phyloP scores from a whole-genome alignment of 2,888 invertebrate species.

The Cactoblastis cactorum region DNA sequence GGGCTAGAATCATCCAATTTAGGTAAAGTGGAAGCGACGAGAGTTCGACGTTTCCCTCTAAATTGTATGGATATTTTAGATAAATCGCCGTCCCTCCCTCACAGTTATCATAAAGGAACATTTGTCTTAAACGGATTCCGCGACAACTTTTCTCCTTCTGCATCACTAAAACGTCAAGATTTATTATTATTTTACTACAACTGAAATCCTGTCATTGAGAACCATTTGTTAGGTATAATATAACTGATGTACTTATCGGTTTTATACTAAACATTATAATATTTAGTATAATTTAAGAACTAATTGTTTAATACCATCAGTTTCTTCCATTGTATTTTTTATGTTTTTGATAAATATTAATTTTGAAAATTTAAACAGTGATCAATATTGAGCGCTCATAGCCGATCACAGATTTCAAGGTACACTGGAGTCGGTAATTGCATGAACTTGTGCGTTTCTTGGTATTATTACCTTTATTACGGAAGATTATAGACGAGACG shows the following conservation, averaged over 20 bases:
- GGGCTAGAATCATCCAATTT: constrained; percentile 72
- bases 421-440: constrained; percentile 38
- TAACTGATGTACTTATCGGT: too few species aligned
- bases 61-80: constrained; percentile 75
- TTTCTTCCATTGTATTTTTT: too few species aligned
- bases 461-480: constrained; percentile 45
- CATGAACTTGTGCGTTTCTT: constrained; percentile 28
- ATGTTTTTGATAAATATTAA: background rate
- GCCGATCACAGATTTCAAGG: constrained; percentile 28
- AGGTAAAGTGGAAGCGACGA: constrained; percentile 68
- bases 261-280: too few species aligned
- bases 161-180: constrained; percentile 41
- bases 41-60: constrained; percentile 67
- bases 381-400: constrained; percentile 22
- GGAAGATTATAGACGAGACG: constrained; percentile 47
- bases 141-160: constrained; percentile 52
- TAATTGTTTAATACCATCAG: too few species aligned
- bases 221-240: background rate
- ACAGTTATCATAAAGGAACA: constrained; percentile 66
- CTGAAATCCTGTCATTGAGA: constrained; percentile 13
- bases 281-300: too few species aligned
- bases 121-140: constrained; percentile 66
- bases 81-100: constrained; percentile 67
- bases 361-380: constrained; percentile 12
- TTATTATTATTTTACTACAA: constrained; percentile 30